Percentiles rank a stretch among this genome's conserved stretches.
These are phyloP conservation scores for Drosophila borborema DNA, from an alignment of 2,888 invertebrate species.

Conservation along the genomic window DNA sequence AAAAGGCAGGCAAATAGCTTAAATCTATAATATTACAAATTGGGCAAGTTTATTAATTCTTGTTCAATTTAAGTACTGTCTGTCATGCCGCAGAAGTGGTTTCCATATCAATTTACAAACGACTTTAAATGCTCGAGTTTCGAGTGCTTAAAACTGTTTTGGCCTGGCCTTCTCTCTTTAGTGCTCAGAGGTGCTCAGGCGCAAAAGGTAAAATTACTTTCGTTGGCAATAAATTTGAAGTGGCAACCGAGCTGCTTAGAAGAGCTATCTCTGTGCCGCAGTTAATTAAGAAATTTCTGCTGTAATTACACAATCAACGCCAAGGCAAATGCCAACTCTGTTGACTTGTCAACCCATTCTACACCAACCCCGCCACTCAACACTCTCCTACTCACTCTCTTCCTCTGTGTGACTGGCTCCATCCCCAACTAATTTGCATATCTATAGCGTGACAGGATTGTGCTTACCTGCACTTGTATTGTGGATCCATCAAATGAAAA, in stretches of 20 bases:
- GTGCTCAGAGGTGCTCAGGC: neutral
- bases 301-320: slow-evolving; percentile 75
- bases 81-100: slow-evolving; percentile 15
- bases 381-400: neutral
- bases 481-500: slow-evolving; percentile 94
- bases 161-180: slow-evolving; percentile 9
- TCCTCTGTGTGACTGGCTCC: neutral
- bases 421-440: slow-evolving; percentile 64
- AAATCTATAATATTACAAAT: slow-evolving; percentile 5
- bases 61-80: slow-evolving; percentile 4
- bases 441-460: slow-evolving; percentile 37
- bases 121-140: slow-evolving; percentile 17
- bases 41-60: neutral
- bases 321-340: slow-evolving; percentile 53
- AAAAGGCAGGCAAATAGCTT: neutral
- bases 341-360: slow-evolving; percentile 54
- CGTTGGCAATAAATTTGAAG: slow-evolving; percentile 56
- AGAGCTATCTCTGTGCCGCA: slow-evolving; percentile 51
- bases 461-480: slow-evolving; percentile 93
- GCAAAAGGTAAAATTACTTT: slow-evolving; percentile 58
- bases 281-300: slow-evolving; percentile 76
- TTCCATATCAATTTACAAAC: slow-evolving; percentile 13
- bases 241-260: slow-evolving; percentile 58
- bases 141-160: slow-evolving; percentile 24
- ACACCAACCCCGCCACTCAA: neutral